Evolutionary conservation across 2,113 vertebrate genomes (phyloP), one percentile per base, ranked within the genome.

Genomic region (Peromyscus polionotus): DNA sequence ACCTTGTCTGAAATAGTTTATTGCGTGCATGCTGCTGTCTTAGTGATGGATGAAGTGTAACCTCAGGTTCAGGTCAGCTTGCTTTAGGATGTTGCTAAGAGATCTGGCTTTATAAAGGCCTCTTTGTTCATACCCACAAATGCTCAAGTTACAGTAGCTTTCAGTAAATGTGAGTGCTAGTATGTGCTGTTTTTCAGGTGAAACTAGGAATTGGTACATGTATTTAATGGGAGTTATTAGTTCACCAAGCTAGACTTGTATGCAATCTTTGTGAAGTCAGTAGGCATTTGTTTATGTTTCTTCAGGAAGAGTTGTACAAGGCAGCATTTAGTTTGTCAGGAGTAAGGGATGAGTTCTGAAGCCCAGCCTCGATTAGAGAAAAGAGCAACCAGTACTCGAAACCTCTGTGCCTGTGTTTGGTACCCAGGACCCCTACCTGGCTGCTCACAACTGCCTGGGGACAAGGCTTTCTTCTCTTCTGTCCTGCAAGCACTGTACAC

Each of bases 71-170:
- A 97, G 98, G 97, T 98, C 98, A 98, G 86, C 96, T 13, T 96
- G 93, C 96, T 97, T 98, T 98, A 96, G 96, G 94, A 98, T 98
- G 97, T 98, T 98, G 95, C 97, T 98, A 93, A 98, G 97, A 98
- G 94, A 90, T 97, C 98, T 98, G 95, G 97, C 96, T 98, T 98
- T 97, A 99, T 99, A 99, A 98, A 99, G 98, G 93, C 92, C 96
- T 97, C 98, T 99, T 99, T 99, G 99, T 99, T 99, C 98, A 81
- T 98, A 89, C 98, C 98, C 98, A 98, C 98, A 99, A 98, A 98
- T 99, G 98, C 98, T 99, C 95, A 98, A 99, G 99, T 98, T 98
- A 96, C 94, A 98, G 97, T 98, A 98, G 99, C 98, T 98, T 98
- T 98, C 98, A 98, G 96, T 98, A 96, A 95, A 95, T 97, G 85